A percentile compares a stretch with the other conserved stretches of the same genome.
Evolutionary conservation across 2,888 invertebrate genomes (phyloP).

Genomic region (Leptinotarsa peninsularis): DNA sequence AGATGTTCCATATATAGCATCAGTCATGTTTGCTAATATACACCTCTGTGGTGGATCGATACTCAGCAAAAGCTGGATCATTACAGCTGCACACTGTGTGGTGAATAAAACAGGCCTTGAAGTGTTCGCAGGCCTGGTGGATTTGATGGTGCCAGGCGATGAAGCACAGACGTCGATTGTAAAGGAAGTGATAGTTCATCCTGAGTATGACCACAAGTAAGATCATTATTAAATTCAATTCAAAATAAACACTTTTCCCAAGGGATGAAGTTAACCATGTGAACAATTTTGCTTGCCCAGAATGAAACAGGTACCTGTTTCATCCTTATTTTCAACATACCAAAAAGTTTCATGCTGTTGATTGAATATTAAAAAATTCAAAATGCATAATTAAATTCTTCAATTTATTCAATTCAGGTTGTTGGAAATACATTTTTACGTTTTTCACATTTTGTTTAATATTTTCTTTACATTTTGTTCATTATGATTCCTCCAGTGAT

Average conservation of each 20-base stretch:
- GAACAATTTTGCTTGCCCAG: too few species aligned
- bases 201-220: background rate
- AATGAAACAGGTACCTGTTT: too few species aligned
- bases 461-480: too few species aligned
- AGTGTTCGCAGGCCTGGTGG: background rate
- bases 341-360: too few species aligned
- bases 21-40: background rate
- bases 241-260: background rate
- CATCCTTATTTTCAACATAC: too few species aligned
- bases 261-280: background rate
- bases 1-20: constrained; percentile 6
- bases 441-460: too few species aligned
- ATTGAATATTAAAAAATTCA: too few species aligned
- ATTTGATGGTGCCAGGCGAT: background rate
- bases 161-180: background rate
- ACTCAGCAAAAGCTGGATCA: constrained; percentile 1
- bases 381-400: too few species aligned
- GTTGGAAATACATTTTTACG: too few species aligned
- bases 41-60: constrained; percentile 23
- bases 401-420: too few species aligned
- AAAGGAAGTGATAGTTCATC: background rate
- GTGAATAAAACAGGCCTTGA: background rate
- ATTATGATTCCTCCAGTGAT: too few species aligned
- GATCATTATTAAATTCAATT: background rate
- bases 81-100: constrained; percentile 22